These are phyloP conservation scores for Patiria miniata DNA, from an alignment of 35 echinoderm and acorn worm species.

Conservation along the genomic window DNA sequence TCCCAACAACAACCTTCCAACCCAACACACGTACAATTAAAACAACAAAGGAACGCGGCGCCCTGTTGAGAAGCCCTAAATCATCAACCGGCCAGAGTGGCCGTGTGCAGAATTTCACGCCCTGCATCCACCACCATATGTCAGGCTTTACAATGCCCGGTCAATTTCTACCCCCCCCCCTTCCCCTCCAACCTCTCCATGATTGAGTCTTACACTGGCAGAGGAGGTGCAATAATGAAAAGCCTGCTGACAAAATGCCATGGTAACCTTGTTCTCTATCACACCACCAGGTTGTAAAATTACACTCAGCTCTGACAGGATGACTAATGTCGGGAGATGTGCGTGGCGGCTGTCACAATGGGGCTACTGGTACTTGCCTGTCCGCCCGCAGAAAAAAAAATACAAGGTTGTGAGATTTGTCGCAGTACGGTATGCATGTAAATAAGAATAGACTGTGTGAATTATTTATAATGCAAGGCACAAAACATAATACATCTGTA, in stretches of 20 bases:
- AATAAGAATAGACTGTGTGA: too few species aligned
- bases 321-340: background rate
- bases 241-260: slow-evolving; percentile 18
- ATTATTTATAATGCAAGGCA: too few species aligned
- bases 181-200: too few species aligned
- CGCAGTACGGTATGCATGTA: too few species aligned
- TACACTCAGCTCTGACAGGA: background rate
- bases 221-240: background rate
- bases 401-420: too few species aligned
- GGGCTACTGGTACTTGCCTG: too few species aligned
- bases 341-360: too few species aligned
- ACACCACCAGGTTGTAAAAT: background rate
- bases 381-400: too few species aligned
- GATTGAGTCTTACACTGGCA: too few species aligned
- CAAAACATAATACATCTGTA: too few species aligned
- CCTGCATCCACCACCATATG: background rate
- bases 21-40: slow-evolving; percentile 5
- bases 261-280: slow-evolving; percentile 7
- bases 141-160: background rate
- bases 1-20: background rate
- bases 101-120: slow-evolving; percentile 21
- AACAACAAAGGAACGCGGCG: slow-evolving; percentile 8
- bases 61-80: background rate
- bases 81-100: background rate
- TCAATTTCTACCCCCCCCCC: too few species aligned